phyloP scores from a whole-genome alignment of 2,888 invertebrate species.

The Drosophila cognata region DNA sequence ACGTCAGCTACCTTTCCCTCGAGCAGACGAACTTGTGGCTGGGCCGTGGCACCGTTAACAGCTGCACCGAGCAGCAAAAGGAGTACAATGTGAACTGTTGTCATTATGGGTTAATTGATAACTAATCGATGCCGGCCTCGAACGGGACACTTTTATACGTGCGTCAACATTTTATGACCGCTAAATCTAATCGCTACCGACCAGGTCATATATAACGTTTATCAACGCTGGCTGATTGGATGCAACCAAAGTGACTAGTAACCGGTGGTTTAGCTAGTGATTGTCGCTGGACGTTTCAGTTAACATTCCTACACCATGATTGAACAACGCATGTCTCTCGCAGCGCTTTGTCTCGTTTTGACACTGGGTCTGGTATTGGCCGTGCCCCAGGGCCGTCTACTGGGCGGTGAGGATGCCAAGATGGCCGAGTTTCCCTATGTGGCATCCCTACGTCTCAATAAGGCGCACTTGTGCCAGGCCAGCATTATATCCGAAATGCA shows the following conservation, averaged over 20 bases:
- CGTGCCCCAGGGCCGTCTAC: slow-evolving; percentile 63
- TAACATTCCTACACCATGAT: slow-evolving; percentile 41
- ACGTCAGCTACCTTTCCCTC: slow-evolving; percentile 76
- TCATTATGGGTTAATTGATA: slow-evolving; percentile 21
- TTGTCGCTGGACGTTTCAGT: slow-evolving; percentile 33
- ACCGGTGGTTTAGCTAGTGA: slow-evolving; percentile 21
- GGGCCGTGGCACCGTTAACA: slow-evolving; percentile 1
- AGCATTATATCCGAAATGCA: slow-evolving; percentile 59
- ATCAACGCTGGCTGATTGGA: slow-evolving; percentile 42
- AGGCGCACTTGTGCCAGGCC: slow-evolving; percentile 72
- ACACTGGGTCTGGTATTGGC: slow-evolving; percentile 27
- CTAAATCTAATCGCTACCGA: slow-evolving; percentile 55
- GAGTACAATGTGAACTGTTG: slow-evolving; percentile 11
- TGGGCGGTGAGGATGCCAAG: slow-evolving; percentile 81
- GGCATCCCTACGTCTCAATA: slow-evolving; percentile 77
- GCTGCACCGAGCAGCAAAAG: slow-evolving; percentile 12
- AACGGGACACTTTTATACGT: slow-evolving; percentile 52
- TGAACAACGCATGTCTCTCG: slow-evolving; percentile 59
- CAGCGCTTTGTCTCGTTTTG: slow-evolving; percentile 37
- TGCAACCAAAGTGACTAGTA: slow-evolving; percentile 19
- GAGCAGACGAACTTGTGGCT: slow-evolving; percentile 44
- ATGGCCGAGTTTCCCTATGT: slow-evolving; percentile 82
- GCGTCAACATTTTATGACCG: slow-evolving; percentile 44
- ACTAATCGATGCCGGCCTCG: slow-evolving; percentile 32
- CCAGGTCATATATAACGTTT: slow-evolving; percentile 32